Conservation (phyloP, 1,140 invertebrate species). For the Anastrepha ludens region DNA sequence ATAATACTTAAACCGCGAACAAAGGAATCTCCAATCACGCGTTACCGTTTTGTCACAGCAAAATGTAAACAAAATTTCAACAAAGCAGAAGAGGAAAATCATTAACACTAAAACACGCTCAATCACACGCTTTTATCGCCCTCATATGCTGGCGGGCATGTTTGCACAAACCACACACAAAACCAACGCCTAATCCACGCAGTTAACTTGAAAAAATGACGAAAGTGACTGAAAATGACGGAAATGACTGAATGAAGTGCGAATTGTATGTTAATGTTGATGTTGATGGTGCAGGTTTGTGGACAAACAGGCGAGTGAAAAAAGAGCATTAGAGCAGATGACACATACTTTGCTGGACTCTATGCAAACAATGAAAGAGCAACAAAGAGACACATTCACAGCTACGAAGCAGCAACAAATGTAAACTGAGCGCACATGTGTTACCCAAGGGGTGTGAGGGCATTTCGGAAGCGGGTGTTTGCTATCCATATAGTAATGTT, state of each 20-base stretch:
- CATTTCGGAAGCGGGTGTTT: not conserved
- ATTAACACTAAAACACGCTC: conserved; percentile 15
- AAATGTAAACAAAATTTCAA: not conserved
- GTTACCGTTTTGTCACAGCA: not conserved
- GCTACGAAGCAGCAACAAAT: not conserved
- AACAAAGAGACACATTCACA: not conserved
- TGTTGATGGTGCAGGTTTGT: not conserved
- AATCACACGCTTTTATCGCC: not conserved
- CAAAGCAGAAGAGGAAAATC: not conserved
- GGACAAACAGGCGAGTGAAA: conserved; percentile 1
- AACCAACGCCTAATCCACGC: not conserved
- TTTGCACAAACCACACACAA: conserved; percentile 4
- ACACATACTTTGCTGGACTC: not conserved
- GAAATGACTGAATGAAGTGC: conserved; percentile 2
- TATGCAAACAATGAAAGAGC: not conserved
- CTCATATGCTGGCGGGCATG: not conserved
- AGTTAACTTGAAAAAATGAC: not conserved
- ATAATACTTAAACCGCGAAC: not conserved
- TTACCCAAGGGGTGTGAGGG: not conserved
- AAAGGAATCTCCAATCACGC: not conserved
- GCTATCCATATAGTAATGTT: conserved; percentile 5
- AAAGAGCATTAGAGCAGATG: not conserved
- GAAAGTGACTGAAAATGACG: too few relatives aligned
- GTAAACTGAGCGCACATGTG: not conserved
- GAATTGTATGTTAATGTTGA: not conserved